Evolutionary conservation across 1,140 invertebrate genomes (phyloP), one percentile per base, ranked within the genome.

Genomic region (Diachasmimorpha longicaudata): DNA sequence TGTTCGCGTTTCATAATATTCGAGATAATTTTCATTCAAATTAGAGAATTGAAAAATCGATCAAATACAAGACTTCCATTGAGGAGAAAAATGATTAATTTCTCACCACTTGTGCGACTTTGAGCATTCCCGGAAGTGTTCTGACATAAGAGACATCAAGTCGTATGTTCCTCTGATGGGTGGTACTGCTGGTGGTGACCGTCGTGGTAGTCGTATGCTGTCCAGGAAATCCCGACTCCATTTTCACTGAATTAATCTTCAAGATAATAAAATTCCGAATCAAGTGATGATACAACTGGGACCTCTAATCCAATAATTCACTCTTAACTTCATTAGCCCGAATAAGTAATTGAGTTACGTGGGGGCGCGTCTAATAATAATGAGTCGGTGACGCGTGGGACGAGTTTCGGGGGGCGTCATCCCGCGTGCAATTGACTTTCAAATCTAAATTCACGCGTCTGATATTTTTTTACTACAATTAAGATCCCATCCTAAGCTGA

Each of bases 101-200:
- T 23, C 93, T 93, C 89, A 97, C 96, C 82, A 96, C 92, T 92
- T 95, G 92, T 0, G 88, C 91, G 76, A 93, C 88, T 91, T 97
- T 97, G 0, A 97, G 83, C 42, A 95, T 91, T 58, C 96, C 96
- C 42, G 94, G 93, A 31, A 94, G 79, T 5, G 93, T 94, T 78
- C 88, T 90, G 14, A 95, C 78, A 82, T 96, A 96, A 1, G 88
- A 86, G 4, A 91, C 89, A 85, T 96, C 95, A 86, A 93, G 95
- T 78, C 94, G 86, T 80, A 96, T 90, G 77, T 90, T 92, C 16
- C 93, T 93, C 79, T 93, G 91, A 1, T 93, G 92, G 0, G 91
- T 91, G 0, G 93, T 94, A 76, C 90, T 92, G 0, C 91, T 91
- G 14, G 93, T 91, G 23, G 93, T 93, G 2, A 93, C 93, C 9